Conservation (phyloP, 2,797 vertebrate species). For the Sardinella longiceps region DNA sequence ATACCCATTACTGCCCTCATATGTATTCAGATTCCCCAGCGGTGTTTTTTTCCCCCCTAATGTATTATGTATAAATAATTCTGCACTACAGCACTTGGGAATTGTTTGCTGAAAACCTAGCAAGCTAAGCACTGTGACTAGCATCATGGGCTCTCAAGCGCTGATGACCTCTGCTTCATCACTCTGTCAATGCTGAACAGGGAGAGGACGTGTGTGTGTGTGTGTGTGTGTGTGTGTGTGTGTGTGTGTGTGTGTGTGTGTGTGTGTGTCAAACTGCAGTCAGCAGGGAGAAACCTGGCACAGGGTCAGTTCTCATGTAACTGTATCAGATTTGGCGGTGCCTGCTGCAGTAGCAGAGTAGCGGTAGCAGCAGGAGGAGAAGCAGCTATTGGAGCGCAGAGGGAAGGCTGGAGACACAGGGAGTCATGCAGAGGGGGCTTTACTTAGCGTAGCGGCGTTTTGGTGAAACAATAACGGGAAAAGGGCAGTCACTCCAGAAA, state of each 20-base stretch:
- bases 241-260: background rate
- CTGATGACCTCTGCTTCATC: background rate
- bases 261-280: constrained; percentile 28
- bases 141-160: background rate
- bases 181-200: background rate
- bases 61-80: background rate
- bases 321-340: background rate
- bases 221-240: constrained; percentile 14
- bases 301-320: background rate
- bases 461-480: background rate
- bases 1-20: background rate
- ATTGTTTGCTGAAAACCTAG: background rate
- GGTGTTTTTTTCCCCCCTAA: background rate
- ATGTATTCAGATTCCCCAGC: background rate
- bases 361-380: background rate
- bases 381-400: background rate
- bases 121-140: background rate
- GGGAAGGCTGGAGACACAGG: background rate
- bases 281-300: background rate
- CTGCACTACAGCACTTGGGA: background rate
- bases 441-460: background rate
- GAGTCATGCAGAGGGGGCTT: background rate
- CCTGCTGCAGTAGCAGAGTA: background rate
- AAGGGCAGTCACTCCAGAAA: background rate
- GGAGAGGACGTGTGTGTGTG: background rate